Evolutionary conservation across 1,140 invertebrate genomes (phyloP), one percentile per base, ranked within the genome.

Genomic region (Delia radicum): DNA sequence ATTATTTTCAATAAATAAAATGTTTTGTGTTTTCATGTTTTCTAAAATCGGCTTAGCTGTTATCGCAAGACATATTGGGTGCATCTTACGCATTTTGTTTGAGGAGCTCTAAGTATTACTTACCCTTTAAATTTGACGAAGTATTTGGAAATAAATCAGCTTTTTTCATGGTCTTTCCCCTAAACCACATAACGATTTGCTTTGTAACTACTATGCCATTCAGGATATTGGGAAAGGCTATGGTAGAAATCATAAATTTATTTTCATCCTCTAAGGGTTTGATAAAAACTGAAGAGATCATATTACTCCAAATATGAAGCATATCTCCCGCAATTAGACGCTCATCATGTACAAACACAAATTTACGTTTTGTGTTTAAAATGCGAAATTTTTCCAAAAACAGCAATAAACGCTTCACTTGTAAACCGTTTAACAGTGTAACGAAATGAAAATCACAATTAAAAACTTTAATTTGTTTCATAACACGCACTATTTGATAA

Each of bases 211-310:
- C 79, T 13, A 82, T 62, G 0, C 81, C 81, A 13, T 78, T 83
- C 15, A 85, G 67, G 21, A 84, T 81, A n/a, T 79, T 81, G 2
- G 94, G 93, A 86, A 91, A 94, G 1, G 91, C 90, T 7, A 94
- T 90, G 0, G 92, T 93, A 5, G 89, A 89, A 0, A 95, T 80
- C 21, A 55, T 83, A 13, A 76, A 84, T 13, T 31, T 69, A 21
- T 33, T 18, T 3, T 74, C 21, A 3, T 55, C 37, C 85, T 31
- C 79, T 67, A 15, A 61, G 0, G 76, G 74, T 29, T 74, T 78
- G 0, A 94, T 87, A 75, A 94, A 94, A n/a, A 94, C 81, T 0
- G 93, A 90, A 78, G 93, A 93, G 2, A 94, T 88, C 26, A 94
- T 91, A 77, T 91, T 89, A 55, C 92, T 94, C 94, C 94, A 94